Percentiles rank a stretch among this genome's conserved stretches.
phyloP scores from a whole-genome alignment of 2,888 invertebrate genomes.

The Oscheius onirici region DNA sequence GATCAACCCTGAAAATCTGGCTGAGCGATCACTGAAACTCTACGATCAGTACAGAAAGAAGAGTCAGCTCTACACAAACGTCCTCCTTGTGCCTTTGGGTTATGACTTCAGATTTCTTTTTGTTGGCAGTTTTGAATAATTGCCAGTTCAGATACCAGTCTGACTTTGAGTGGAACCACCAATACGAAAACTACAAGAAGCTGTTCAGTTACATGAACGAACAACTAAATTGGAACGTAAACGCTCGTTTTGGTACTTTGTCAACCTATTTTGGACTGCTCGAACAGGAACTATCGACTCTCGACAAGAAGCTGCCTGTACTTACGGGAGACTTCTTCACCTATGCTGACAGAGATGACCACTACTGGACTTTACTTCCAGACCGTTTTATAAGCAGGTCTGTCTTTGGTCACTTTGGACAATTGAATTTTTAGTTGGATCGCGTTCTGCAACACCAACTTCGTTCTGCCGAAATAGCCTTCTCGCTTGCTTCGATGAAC shows the following conservation, averaged over 20 bases:
- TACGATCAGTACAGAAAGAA: conserved; percentile 95
- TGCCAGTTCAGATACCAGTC: conserved; percentile 55
- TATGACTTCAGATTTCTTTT: conserved; percentile 80
- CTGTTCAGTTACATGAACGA: conserved; percentile 89
- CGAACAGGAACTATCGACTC: conserved; percentile 77
- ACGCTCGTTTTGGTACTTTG: conserved; percentile 89
- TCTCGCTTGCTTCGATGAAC: conserved; percentile 71
- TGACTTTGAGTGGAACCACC: conserved; percentile 86
- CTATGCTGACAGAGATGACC: conserved; percentile 90
- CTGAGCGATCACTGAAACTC: conserved; percentile 81
- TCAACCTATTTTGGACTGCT: conserved; percentile 86
- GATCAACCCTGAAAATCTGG: conserved; percentile 86
- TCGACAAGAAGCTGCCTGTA: conserved; percentile 78
- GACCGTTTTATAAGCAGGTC: conserved; percentile 91
- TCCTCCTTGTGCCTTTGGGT: conserved; percentile 86
- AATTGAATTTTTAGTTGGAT: too few species aligned
- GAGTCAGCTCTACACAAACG: conserved; percentile 86
- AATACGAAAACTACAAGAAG: conserved; percentile 86
- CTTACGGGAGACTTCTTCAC: conserved; percentile 95
- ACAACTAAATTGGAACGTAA: conserved; percentile 79
- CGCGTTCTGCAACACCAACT: conserved; percentile 79
- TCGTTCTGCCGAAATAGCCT: conserved; percentile 75
- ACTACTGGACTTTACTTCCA: conserved; percentile 94
- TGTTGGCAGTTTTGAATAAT: conserved; percentile 80
- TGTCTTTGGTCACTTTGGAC: too few species aligned